A percentile compares a stretch with the other conserved stretches of the same genome.
Conservation (phyloP, 2,797 vertebrate species). For the Chloroceryle inda region DNA sequence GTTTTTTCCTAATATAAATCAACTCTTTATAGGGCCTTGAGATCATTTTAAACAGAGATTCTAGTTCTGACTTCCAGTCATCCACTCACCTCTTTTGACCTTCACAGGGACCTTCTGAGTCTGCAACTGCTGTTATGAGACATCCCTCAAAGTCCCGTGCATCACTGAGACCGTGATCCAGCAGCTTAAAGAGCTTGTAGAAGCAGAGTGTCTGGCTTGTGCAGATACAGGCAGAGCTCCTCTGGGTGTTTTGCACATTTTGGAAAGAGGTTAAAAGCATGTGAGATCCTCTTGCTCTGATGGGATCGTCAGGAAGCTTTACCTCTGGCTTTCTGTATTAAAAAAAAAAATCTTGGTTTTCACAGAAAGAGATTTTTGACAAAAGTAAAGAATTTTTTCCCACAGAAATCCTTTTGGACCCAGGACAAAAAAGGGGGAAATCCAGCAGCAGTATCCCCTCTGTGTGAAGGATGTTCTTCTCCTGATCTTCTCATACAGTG, state of each 20-base stretch:
- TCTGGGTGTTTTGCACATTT: too few species aligned
- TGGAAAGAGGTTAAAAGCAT: too few species aligned
- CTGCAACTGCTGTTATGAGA: background rate
- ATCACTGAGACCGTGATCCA: background rate
- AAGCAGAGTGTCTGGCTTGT: background rate
- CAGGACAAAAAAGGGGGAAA: background rate
- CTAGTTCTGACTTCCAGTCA: background rate
- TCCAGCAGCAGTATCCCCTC: background rate
- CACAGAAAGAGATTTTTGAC: background rate
- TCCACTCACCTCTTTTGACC: background rate
- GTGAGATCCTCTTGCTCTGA: too few species aligned
- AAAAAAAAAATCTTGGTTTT: too few species aligned
- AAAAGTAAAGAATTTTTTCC: background rate
- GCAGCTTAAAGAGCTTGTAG: background rate
- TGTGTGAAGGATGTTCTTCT: background rate
- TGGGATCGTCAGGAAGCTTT: too few species aligned
- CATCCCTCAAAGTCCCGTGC: background rate
- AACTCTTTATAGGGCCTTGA: background rate
- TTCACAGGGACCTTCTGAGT: background rate
- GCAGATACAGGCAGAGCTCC: too few species aligned
- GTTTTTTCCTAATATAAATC: background rate
- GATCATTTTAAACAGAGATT: background rate
- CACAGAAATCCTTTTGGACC: background rate
- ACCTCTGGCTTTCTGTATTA: too few species aligned
- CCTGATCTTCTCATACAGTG: background rate